A percentile compares a stretch with the other conserved stretches of the same genome.
phyloP scores from a whole-genome alignment of 2,113 vertebrate species.

The Corythaeola cristata region DNA sequence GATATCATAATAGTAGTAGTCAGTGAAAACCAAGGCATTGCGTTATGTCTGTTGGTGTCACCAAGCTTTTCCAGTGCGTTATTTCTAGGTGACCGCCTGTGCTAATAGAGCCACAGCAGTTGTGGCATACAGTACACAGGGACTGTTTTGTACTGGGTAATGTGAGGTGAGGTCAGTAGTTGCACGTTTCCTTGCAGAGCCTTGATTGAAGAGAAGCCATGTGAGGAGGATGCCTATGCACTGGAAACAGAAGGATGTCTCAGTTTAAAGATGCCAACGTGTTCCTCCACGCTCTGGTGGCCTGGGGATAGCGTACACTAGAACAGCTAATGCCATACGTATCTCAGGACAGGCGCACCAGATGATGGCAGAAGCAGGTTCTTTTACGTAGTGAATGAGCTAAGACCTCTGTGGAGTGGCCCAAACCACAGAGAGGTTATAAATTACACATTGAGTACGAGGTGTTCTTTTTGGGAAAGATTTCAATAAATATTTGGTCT shows the following conservation, averaged over 20 bases:
- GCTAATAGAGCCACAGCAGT: not conserved
- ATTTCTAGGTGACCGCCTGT: rapidly evolving
- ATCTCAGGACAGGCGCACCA: not conserved
- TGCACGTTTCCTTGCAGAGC: not conserved
- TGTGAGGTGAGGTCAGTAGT: not conserved
- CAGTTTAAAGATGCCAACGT: not conserved
- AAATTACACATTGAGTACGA: not conserved
- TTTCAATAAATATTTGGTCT: not conserved
- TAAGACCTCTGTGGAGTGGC: not conserved
- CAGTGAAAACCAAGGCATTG: not conserved
- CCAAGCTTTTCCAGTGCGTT: not conserved
- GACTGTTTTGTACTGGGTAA: not conserved
- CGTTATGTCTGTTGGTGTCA: not conserved
- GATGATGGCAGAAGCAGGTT: not conserved
- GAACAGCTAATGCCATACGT: not conserved
- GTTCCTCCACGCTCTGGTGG: not conserved
- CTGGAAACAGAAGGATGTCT: not conserved
- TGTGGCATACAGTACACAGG: rapidly evolving
- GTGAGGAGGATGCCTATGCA: not conserved
- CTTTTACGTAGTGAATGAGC: not conserved
- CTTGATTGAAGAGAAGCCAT: not conserved
- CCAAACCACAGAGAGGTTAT: not conserved
- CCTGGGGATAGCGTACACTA: rapidly evolving
- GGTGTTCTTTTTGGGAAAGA: not conserved
- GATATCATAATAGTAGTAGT: not conserved